Evolutionary conservation across 2,888 invertebrate species (phyloP), one percentile per base, ranked within the genome.

Genomic region (Platerodrilus igneus): DNA sequence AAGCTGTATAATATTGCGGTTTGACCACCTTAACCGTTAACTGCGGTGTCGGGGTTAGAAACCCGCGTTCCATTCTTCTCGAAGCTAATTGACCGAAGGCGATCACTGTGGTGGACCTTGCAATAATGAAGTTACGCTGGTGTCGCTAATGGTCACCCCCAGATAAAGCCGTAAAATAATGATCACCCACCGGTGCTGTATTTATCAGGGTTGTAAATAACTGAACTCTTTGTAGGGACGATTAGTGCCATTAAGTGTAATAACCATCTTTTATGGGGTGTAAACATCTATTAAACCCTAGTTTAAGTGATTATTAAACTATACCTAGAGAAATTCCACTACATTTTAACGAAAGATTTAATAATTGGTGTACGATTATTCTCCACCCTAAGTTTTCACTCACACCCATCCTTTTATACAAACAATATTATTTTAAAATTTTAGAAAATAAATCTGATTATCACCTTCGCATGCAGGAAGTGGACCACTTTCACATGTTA

Each of bases 41-140:
- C 45, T 33, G 41, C 48, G 40, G 28, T 27, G 13, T 10, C 26
- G 36, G 32, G 36, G 43, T 32, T 36, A 41, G 34, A 38, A 30
- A 32, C 54, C 50, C 46, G 51, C 47, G 52, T 49, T 58, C 70
- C 67, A 72, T 74, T 68, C 70, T 67, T 73, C 69, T 68, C 65
- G 64, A 64, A 69, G 68, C 75, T 76, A 77, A 77, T 77, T 77
- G 75, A 70, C 68, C 72, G 71, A 65, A 68, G 71, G 67, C 63
- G 56, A 56, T 54, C 57, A 50, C 41, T 51, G n/a, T n/a, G n/a
- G n/a, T n/a, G 58, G 47, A 49, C 52, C 51, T 47, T 37, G 45
- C 47, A 45, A 49, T 60, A 60, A 59, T 59, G 60, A 63, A 61
- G 59, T 61, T 59, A 60, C 59, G 58, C 55, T 52, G 50, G 53